Base-by-base conservation (phyloP, 2,797 vertebrate species). In the Paedocypris micromegethes region DNA sequence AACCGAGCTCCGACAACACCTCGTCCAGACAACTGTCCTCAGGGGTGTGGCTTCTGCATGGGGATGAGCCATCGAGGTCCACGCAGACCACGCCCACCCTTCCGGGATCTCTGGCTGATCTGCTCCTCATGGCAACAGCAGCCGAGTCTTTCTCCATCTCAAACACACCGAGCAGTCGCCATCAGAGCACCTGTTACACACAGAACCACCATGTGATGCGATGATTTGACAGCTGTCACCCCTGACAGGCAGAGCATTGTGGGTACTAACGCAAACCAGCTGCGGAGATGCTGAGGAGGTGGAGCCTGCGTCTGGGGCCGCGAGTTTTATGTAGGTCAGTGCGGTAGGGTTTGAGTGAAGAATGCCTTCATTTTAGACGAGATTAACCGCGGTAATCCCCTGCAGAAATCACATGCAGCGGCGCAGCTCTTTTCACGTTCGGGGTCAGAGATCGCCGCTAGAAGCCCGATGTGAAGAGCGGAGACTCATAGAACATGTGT, bases 1-100 rank as follows among this genome's bases (percentile, higher is more conserved):
- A 46, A 4, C 57, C 66, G 6, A 76, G 49, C 53, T 78, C 77
- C 3, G 66, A 69, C 45, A 73, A 54, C 50, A 74, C 72, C 2
- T 66, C 62, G 39, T 68, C 61, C 44, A 66, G 40, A 5, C 39
- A 5, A 6, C 76, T 54, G 9, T 74, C 72, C 0, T 72, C 74
- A 2, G 49, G 52, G 9, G 9, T 64, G 5, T 63, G 68, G 53
- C 44, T 53, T 3, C 68, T 51, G 43, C 9, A 68, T 4, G 64
- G 67, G 38, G 64, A 73, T 41, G 59, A 59, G 65, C 52, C 54
- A 50, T 39, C 3, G 0, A 49, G 62, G 9, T 38, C 46, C 39
- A 60, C 5, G 23, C n/a, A 43, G n/a, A 49, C 60, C 64, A 50
- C 47, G 0, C 38, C 50, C 59, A 68, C 51, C 3, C 6, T 6